phyloP scores from a whole-genome alignment of 2,888 invertebrate species.

The Drosophila yooni region DNA sequence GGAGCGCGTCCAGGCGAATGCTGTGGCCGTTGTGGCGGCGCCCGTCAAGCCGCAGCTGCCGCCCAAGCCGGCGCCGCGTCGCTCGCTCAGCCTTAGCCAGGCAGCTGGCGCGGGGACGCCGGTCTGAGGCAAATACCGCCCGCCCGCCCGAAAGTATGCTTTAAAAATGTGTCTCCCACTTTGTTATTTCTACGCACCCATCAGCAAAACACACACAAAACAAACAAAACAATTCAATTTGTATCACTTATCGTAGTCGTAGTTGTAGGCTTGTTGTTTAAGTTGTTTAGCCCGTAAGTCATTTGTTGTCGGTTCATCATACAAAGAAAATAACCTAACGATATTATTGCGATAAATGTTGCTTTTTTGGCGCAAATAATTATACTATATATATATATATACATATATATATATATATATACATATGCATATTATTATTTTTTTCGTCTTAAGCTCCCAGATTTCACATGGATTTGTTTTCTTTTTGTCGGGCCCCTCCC shows the following conservation, averaged over 20 bases:
- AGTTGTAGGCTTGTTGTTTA: conserved; percentile 45
- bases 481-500: conserved; percentile 19
- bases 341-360: conserved; percentile 57
- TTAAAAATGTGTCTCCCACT: conserved; percentile 48
- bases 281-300: conserved; percentile 53
- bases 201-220: conserved; percentile 29
- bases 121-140: conserved; percentile 49
- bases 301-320: conserved; percentile 72
- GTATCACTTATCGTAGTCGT: conserved; percentile 58
- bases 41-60: conserved; percentile 56
- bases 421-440: conserved; percentile 16
- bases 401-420: neutral
- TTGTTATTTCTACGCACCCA: conserved; percentile 73
- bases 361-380: conserved; percentile 37
- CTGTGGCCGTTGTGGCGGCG: conserved; percentile 19
- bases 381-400: conserved; percentile 7
- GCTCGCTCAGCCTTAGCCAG: conserved; percentile 53
- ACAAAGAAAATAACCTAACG: conserved; percentile 64
- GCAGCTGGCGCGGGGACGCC: conserved; percentile 53
- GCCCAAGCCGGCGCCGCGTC: conserved; percentile 80
- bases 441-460: conserved; percentile 23
- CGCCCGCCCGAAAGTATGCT: conserved; percentile 52
- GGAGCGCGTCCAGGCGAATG: conserved; percentile 49
- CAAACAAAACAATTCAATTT: conserved; percentile 30
- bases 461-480: conserved; percentile 21